Percentiles rank a stretch among this genome's conserved stretches.
Evolutionary conservation across 1,140 invertebrate species (phyloP).

Genomic region (Ceratosolen fusciceps): DNA sequence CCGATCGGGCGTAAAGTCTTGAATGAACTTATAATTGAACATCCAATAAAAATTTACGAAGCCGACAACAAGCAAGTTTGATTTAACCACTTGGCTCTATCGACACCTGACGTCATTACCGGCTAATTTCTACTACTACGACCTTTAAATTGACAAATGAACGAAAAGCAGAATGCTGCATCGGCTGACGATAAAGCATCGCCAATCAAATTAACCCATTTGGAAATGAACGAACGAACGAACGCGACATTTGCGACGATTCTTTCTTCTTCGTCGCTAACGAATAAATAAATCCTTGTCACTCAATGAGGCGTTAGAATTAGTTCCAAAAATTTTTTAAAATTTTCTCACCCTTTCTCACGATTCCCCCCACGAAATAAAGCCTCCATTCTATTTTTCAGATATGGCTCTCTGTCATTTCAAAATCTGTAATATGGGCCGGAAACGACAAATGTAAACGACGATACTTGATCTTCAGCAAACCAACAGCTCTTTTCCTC

Average conservation of each 20-base stretch:
- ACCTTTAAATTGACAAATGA: slow-evolving; percentile 44
- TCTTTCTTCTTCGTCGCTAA: no score
- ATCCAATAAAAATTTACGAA: slow-evolving; percentile 36
- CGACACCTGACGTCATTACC: slow-evolving; percentile 56
- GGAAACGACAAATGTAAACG: slow-evolving; percentile 68
- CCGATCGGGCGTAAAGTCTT: not conserved
- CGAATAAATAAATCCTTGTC: no score
- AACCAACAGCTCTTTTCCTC: slow-evolving; percentile 35
- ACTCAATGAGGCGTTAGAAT: no score
- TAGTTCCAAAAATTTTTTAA: no score
- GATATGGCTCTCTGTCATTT: slow-evolving; percentile 76
- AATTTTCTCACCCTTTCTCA: no score
- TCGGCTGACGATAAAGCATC: slow-evolving; percentile 18
- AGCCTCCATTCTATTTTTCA: slow-evolving; percentile 71
- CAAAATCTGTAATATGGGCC: slow-evolving; percentile 77
- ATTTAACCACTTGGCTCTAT: slow-evolving; percentile 58
- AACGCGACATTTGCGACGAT: not conserved
- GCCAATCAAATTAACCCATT: slow-evolving; percentile 39
- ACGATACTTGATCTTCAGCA: slow-evolving; percentile 14
- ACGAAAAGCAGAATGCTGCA: slow-evolving; percentile 9
- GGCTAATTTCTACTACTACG: slow-evolving; percentile 48
- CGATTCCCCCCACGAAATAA: no score
- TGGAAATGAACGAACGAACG: not conserved
- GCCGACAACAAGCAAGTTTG: slow-evolving; percentile 29
- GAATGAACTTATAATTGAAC: slow-evolving; percentile 4